Evolutionary conservation across 2,888 invertebrate species (phyloP), one percentile per base, ranked within the genome.

Genomic region (Nomada goodeniana): DNA sequence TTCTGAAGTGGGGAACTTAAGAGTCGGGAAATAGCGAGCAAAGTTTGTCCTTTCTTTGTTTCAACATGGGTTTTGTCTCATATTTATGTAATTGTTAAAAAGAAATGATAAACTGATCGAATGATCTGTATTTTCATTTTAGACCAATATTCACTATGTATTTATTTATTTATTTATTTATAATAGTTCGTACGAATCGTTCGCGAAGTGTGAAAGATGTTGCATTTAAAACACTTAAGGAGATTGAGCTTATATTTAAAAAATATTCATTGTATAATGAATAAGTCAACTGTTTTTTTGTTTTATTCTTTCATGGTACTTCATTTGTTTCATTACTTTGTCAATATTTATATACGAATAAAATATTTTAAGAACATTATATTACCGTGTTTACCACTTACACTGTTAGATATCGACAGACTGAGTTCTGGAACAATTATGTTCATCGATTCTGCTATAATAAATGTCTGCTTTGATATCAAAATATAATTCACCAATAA

Each of bases 81-180:
- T 42, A 23, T 9, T 7, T 18, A 18, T 64, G 44, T 11, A 36
- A 18, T 26, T 47, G 10, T 23, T n/a, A 42, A 13, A 11, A 50
- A 44, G 59, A 47, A 52, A 44, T 55, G 29, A 44, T 23, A 57
- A 60, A 50, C 20, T n/a, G 53, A 5, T 59, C 42, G 0, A 47
- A 2, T 60, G 42, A 53, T 36, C 15, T 36, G n/a, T 20, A 23
- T 1, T 76, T 87, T 76, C 69, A 74, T 65, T 71, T 47, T 61
- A 85, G 70, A 73, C 55, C 75, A 88, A 75, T 59, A 26, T 67
- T n/a, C n/a, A 10, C 18, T n/a, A 80, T n/a, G 36, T 78, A 60
- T 73, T 75, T 76, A 75, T 76, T 83, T 80, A 85, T 86, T 86
- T 85, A 87, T 86, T 86, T 86, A 79, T 81, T 74, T 73, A 71